Conservation (phyloP, 2,888 invertebrate genomes). For the Neria commutata region DNA sequence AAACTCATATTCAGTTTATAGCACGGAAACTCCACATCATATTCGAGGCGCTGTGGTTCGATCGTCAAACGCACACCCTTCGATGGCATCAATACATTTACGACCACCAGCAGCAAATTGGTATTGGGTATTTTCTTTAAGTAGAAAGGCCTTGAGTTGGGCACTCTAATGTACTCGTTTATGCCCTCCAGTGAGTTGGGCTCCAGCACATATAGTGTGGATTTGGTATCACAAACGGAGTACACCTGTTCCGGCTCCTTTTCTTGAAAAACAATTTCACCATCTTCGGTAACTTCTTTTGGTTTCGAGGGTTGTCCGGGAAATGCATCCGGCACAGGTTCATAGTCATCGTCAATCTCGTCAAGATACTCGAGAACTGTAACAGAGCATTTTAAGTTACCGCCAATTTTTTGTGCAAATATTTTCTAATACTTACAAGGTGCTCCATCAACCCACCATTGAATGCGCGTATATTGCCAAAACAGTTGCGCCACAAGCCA, state of each 20-base stretch:
- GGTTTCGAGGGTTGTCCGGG: constrained; percentile 41
- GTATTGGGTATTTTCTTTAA: constrained; percentile 77
- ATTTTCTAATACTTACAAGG: constrained; percentile 51
- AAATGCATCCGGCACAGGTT: constrained; percentile 52
- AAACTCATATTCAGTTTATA: constrained; percentile 77
- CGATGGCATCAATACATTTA: constrained; percentile 65
- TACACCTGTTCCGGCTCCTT: constrained; percentile 53
- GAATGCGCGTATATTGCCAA: constrained; percentile 55
- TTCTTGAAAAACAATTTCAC: constrained; percentile 60
- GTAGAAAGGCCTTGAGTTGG: constrained; percentile 69
- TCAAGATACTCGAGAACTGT: constrained; percentile 62
- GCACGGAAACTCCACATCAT: constrained; percentile 70
- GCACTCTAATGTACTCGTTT: constrained; percentile 58
- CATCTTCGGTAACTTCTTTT: constrained; percentile 51
- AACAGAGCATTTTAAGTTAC: background rate
- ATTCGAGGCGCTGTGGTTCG: constrained; percentile 63
- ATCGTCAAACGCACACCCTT: constrained; percentile 64
- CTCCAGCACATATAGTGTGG: constrained; percentile 73
- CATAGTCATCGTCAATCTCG: constrained; percentile 60
- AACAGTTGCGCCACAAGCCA: constrained; percentile 62
- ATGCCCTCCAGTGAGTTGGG: constrained; percentile 64
- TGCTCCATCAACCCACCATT: constrained; percentile 58
- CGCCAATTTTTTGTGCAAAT: background rate
- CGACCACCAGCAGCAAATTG: constrained; percentile 78
- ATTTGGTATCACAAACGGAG: constrained; percentile 74